Evolutionary conservation across 2,888 invertebrate genomes (phyloP), one percentile per base, ranked within the genome.

Genomic region (Hemithea aestivaria): DNA sequence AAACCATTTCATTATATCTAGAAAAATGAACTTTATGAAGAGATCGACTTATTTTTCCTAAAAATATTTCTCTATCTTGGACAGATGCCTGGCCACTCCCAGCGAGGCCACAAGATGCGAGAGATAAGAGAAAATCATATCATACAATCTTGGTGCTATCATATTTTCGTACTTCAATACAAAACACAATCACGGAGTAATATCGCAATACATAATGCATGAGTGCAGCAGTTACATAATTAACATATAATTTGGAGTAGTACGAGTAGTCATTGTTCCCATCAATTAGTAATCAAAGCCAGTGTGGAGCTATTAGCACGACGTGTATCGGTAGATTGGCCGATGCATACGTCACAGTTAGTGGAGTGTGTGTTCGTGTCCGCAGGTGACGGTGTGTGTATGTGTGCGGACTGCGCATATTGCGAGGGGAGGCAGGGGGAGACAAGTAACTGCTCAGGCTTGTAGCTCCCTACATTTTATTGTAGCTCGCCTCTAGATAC

Each of bases 401-500:
- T 68, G 70, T 69, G 74, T 68, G 66, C 43, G 64, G 64, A 71
- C 69, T 79, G 80, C 79, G 81, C 83, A 82, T 82, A 82, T 83
- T 78, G 73, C 56, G 59, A 45, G 43, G 49, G 60, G 47, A n/a
- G n/a, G 60, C 49, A 54, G 66, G 70, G 68, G 58, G 61, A 62
- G 62, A 56, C 64, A 71, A 78, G 76, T 80, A 80, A 82, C 84
- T 81, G 84, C 82, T 83, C 81, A 74, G 74, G 81, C 78, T 80
- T 77, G 82, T 80, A 83, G 81, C 80, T 79, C 67, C 77, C 81
- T 83, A 87, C 83, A 82, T 85, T 87, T 87, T 85, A 87, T 84
- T 85, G 84, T 84, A 84, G 78, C 82, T 77, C 72, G 74, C 73
- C 81, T 80, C 76, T 77, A 77, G 81, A 82, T 83, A 80, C 79